phyloP scores from a whole-genome alignment of 2,797 vertebrate genomes.

The Calcarius lapponicus region DNA sequence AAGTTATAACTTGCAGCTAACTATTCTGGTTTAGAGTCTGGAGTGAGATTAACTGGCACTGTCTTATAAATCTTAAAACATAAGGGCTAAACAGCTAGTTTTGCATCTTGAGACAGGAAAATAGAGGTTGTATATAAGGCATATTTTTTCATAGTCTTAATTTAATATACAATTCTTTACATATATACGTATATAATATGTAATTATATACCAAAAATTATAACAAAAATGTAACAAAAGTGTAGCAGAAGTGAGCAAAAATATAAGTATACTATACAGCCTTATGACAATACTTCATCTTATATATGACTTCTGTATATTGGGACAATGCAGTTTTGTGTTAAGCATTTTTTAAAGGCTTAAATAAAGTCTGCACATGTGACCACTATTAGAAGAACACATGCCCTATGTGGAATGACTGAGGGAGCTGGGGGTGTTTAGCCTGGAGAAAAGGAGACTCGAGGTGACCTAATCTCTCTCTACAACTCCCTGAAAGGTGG shows the following conservation, averaged over 20 bases:
- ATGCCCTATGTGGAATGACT: fast-evolving
- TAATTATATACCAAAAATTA: background rate
- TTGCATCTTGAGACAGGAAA: background rate
- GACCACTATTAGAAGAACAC: background rate
- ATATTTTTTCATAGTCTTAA: background rate
- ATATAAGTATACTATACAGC: background rate
- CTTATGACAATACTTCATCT: background rate
- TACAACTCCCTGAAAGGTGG: too few species aligned
- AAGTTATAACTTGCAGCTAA: background rate
- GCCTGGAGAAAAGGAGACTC: background rate
- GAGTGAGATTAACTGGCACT: background rate
- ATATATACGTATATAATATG: background rate
- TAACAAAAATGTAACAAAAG: background rate
- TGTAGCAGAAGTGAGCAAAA: background rate
- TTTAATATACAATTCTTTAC: background rate
- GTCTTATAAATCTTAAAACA: background rate
- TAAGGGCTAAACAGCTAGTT: background rate
- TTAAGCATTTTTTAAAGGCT: background rate
- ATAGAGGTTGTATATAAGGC: background rate
- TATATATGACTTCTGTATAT: background rate
- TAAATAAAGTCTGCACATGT: background rate
- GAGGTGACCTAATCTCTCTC: background rate
- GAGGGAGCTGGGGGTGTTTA: background rate
- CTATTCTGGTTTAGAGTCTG: background rate
- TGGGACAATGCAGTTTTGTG: background rate